Percentiles rank a stretch among this genome's conserved stretches.
These are phyloP conservation scores for Pinctada fucata DNA, from an alignment of 2,888 invertebrate species.

Conservation along the genomic window DNA sequence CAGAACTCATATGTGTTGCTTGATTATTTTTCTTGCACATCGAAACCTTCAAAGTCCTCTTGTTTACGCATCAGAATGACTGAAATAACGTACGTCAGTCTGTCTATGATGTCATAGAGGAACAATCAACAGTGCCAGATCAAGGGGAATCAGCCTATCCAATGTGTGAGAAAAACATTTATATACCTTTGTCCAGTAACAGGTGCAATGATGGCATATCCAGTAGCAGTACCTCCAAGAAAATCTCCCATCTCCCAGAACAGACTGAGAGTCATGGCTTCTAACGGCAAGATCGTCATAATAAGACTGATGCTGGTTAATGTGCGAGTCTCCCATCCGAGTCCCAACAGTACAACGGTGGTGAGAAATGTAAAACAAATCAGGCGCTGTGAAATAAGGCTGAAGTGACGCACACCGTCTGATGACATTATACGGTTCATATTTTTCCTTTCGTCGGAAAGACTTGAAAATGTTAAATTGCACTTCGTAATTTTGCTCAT, in stretches of 20 bases:
- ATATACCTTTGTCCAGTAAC: conserved; percentile 68
- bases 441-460: conserved; percentile 60
- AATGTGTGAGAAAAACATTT: not conserved
- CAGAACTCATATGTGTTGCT: no score
- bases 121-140: no score
- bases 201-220: conserved; percentile 76
- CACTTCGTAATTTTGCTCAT: conserved; percentile 73
- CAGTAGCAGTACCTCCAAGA: conserved; percentile 76
- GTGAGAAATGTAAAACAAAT: conserved; percentile 67
- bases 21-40: no score
- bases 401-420: conserved; percentile 75
- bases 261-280: conserved; percentile 69
- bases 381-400: conserved; percentile 72
- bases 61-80: no score
- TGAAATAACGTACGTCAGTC: no score
- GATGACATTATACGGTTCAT: conserved; percentile 73
- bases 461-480: conserved; percentile 55
- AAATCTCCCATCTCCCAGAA: conserved; percentile 72
- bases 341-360: conserved; percentile 64
- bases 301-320: conserved; percentile 66
- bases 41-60: no score
- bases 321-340: conserved; percentile 74
- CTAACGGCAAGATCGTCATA: conserved; percentile 70
- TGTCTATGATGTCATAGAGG: no score
- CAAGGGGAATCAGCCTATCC: no score